Conservation (phyloP, 2,113 vertebrate species). For the Ahaetulla prasina region DNA sequence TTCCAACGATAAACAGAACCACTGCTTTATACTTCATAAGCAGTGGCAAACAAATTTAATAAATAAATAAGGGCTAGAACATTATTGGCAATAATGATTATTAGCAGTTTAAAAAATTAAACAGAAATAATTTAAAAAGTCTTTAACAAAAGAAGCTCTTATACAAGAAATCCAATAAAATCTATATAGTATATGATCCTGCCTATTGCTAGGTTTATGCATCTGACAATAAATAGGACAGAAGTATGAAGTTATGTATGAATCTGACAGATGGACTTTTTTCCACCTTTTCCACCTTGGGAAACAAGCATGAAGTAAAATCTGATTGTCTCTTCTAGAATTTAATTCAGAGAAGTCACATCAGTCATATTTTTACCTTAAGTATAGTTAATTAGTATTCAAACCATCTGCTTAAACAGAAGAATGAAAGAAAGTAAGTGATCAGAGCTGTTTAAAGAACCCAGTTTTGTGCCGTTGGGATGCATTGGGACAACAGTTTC, state of each 20-base stretch:
- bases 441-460: neutral
- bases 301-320: neutral
- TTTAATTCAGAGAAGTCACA: neutral
- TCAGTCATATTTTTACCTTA: neutral
- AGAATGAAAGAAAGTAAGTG: neutral
- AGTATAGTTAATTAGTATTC: accelerated
- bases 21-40: neutral
- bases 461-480: neutral
- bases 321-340: neutral
- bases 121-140: neutral
- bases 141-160: neutral
- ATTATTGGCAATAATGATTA: neutral
- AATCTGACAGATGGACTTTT: neutral
- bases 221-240: neutral
- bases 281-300: neutral
- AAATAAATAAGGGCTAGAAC: neutral
- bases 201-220: neutral
- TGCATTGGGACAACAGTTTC: neutral
- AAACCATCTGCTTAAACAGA: neutral
- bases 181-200: neutral
- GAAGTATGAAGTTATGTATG: neutral
- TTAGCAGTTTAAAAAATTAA: neutral
- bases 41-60: neutral
- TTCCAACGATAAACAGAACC: neutral
- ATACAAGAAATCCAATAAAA: neutral